Base-by-base conservation (phyloP, 2,888 invertebrate species). In the Tachina fera region DNA sequence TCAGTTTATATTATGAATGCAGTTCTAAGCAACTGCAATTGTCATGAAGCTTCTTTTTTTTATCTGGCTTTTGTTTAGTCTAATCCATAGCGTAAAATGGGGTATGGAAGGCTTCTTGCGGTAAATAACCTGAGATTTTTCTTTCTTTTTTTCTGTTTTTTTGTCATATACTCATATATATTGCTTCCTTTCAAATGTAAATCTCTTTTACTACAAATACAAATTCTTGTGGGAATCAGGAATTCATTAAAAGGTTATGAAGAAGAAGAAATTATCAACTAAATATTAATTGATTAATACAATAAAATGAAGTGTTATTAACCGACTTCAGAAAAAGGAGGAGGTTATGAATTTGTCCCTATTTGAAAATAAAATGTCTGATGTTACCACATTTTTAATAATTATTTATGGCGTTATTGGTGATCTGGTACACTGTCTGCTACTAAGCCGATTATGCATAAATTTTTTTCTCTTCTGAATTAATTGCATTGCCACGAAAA, bases 21-120 rank as follows among this genome's bases (percentile, higher is more conserved):
- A 60, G 51, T 51, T 39, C 31, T 68, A 58, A 67, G 67, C 80
- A 60, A 74, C 67, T 60, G 80, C 56, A 67, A 49, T 74, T 80
- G 80, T 74, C 80, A 80, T 74, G 9, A 51, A 61, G 65, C 51
- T 51, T 61, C 45, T 61, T 31, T 67, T 45, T 13, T 16, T 72
- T 31, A 47, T 31, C 13, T 31, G 63, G 39, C 47, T 56, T 49
- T 47, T 81, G 43, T 79, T 51, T 67, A 60, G 43, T 68, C 65
- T 74, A 81, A 81, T 81, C 51, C 74, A 58, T 61, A 31, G 19
- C 19, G 22, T 53, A 51, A 74, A 58, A n/a, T 47, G 51, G 31
- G 49, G 49, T 58, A 49, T 43, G n/a, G 49, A 45, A 8, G n/a
- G 13, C 14, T 74, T 10, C 16, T 65, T 80, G 65, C 65, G 80